Evolutionary conservation across 2,797 vertebrate genomes (phyloP), one percentile per base, ranked within the genome.

Genomic region (Anas bahamensis): DNA sequence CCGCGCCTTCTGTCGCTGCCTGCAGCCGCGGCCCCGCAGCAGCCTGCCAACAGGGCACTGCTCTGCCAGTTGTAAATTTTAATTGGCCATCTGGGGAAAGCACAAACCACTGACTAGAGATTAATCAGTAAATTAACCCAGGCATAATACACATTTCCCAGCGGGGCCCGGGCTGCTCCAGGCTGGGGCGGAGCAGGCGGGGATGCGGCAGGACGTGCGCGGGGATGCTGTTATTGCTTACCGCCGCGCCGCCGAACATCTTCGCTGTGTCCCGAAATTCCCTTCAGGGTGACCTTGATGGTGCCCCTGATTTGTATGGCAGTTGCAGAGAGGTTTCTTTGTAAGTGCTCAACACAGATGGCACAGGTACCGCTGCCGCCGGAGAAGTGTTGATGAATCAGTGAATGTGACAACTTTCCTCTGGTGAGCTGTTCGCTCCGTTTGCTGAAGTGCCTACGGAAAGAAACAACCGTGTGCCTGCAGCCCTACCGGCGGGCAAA

Each of bases 71-170:
- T 99, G 99, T 99, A 99, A 98, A 99, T 99, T 99, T 99, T 99
- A 99, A 99, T 99, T 99, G 99, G 99, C 99, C 99, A 99, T 99
- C 99, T 99, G 99, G 99, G 99, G 99, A 99, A 99, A 99, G 98
- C 98, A 98, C 98, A 99, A 99, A 99, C 98, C 98, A 98, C 99
- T 99, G 99, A 99, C 99, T 99, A 98, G 99, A 99, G 99, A 99
- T 99, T 99, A 99, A 99, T 99, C 99, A 99, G 99, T 99, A 99
- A 99, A 99, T 99, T 99, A 99, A 99, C 99, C 99, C 98, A 99
- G 98, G 98, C 99, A 99, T 99, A 99, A 99, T 99, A 99, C 98
- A 98, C 98, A 97, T 98, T 96, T 99, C 99, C 99, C 99, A 98
- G 97, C 94, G 98, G 99, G 98, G 98, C 91, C 77, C 72, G 94